A percentile compares a stretch with the other conserved stretches of the same genome.
These are phyloP conservation scores for Martes martes DNA, from an alignment of 2,113 vertebrate species.

Conservation along the genomic window DNA sequence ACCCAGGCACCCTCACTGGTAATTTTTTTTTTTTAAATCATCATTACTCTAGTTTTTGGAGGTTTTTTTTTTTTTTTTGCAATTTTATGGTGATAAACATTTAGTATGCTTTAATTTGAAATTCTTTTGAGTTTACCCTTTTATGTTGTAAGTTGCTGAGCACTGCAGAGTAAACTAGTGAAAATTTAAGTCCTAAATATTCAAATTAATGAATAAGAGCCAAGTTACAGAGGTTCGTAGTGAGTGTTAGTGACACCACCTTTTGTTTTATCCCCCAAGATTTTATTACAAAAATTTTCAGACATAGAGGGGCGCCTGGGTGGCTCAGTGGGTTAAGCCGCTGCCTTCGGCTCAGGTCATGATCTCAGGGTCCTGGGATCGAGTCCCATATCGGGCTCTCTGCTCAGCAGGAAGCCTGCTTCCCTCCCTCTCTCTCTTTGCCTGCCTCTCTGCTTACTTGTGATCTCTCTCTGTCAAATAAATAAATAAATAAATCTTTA, in stretches of 20 bases:
- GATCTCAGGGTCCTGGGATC: too few relatives aligned
- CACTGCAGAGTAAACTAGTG: slow-evolving; percentile 13
- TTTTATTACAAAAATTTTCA: slow-evolving; percentile 1
- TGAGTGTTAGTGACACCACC: neutral
- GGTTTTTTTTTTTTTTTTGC: neutral
- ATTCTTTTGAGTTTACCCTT: slow-evolving; percentile 14
- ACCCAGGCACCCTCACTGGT: too few relatives aligned
- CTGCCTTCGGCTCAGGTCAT: too few relatives aligned
- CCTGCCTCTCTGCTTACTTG: too few relatives aligned
- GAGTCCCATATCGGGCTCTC: too few relatives aligned
- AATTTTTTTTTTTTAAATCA: neutral
- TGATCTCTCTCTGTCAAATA: too few relatives aligned
- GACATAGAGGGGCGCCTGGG: too few relatives aligned
- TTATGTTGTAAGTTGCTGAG: slow-evolving; percentile 23
- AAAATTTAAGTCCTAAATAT: slow-evolving; percentile 23
- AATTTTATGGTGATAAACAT: slow-evolving; percentile 30
- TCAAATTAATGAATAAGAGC: slow-evolving; percentile 18
- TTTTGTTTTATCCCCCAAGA: neutral
- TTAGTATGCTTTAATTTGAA: slow-evolving; percentile 4
- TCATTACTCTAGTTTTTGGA: neutral
- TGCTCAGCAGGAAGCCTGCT: too few relatives aligned
- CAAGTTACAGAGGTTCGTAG: neutral
- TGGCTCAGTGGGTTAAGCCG: too few relatives aligned
- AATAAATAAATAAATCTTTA: too few relatives aligned
- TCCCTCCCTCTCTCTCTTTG: too few relatives aligned